Evolutionary conservation across 2,888 invertebrate species (phyloP).

Genomic region (Drosophila emarginata): DNA sequence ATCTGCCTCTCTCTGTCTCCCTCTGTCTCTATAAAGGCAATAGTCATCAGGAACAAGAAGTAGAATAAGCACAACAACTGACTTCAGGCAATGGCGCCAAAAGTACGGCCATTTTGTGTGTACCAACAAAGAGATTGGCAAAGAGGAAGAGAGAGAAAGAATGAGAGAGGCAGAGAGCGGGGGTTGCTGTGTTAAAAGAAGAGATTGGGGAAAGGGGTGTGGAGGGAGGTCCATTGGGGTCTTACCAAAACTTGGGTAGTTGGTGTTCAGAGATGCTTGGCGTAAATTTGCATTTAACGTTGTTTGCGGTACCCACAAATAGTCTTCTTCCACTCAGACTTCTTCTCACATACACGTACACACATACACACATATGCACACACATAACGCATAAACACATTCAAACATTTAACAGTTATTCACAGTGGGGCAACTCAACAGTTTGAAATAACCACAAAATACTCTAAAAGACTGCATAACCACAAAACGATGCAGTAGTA

Average conservation of each 20-base stretch:
- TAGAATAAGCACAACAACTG: slow-evolving; percentile 33
- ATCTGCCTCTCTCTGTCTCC: slow-evolving; percentile 20
- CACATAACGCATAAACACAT: background rate
- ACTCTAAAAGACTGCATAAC: slow-evolving; percentile 65
- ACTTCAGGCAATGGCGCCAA: slow-evolving; percentile 68
- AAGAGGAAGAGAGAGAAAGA: background rate
- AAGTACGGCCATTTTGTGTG: slow-evolving; percentile 76
- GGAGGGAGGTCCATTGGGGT: background rate
- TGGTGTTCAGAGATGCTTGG: slow-evolving; percentile 38
- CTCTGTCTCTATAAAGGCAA: slow-evolving; percentile 71
- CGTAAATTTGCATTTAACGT: slow-evolving; percentile 78
- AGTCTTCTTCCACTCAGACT: slow-evolving; percentile 25
- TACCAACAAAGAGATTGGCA: slow-evolving; percentile 36
- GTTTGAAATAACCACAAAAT: slow-evolving; percentile 72
- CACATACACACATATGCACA: background rate
- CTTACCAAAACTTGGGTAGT: slow-evolving; percentile 12
- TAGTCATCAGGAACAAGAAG: slow-evolving; percentile 60
- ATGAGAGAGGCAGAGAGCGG: background rate
- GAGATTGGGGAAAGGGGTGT: background rate
- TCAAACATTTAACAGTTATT: background rate
- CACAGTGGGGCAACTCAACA: slow-evolving; percentile 54
- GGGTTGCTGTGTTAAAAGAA: background rate
- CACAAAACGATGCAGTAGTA: slow-evolving; percentile 46
- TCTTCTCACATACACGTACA: background rate
- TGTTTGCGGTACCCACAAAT: slow-evolving; percentile 77